Evolutionary conservation across 92 coral and sea anemone genomes (phyloP).

Genomic region (Galaxea fascicularis): DNA sequence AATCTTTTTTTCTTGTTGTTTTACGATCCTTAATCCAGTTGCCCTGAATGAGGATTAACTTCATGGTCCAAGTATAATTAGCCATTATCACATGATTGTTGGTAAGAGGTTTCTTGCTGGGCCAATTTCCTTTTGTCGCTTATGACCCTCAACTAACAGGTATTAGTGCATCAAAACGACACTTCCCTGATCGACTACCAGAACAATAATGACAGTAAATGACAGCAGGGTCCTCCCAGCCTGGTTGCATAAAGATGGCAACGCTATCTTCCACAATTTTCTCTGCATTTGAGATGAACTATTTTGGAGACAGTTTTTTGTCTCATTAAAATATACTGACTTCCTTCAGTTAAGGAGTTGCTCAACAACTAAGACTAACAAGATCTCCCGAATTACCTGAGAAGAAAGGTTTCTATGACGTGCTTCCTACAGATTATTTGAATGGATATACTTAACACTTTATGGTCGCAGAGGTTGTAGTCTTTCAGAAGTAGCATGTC

Average conservation of each 20-base stretch:
- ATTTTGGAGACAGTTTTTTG: too few relatives aligned
- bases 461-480: background rate
- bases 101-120: background rate
- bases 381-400: too few relatives aligned
- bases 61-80: background rate
- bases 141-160: background rate
- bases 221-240: background rate
- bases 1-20: too few relatives aligned
- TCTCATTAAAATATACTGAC: too few relatives aligned
- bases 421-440: background rate
- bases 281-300: too few relatives aligned
- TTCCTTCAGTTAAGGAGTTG: too few relatives aligned
- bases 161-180: constrained; percentile 5
- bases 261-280: too few relatives aligned
- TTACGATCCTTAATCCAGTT: too few relatives aligned
- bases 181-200: background rate
- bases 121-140: background rate
- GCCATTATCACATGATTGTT: background rate
- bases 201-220: constrained; percentile 7
- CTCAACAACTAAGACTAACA: too few relatives aligned
- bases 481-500: too few relatives aligned
- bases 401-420: background rate
- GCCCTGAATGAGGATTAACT: too few relatives aligned
- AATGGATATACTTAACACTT: background rate
- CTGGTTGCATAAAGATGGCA: too few relatives aligned